Evolutionary conservation across 2,888 invertebrate genomes (phyloP), one percentile per base, ranked within the genome.

Genomic region (Heteromurus nitidus): DNA sequence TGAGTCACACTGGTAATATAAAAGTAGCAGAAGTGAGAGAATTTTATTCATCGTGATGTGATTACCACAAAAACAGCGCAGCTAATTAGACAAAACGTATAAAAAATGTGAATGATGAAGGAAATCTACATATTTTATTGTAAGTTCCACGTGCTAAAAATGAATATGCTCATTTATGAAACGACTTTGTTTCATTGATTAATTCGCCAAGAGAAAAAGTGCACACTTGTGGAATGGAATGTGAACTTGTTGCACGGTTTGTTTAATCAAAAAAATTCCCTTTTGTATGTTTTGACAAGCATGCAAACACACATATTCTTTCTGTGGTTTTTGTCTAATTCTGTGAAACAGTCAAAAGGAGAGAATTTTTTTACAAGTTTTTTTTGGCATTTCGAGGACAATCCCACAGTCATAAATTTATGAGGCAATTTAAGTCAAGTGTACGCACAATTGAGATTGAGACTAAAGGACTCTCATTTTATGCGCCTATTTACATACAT

Each of bases 381-480:
- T 55, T 24, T 3, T 55, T 55, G 55, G 55, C 55, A 55, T 55
- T 55, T 55, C 55, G 60, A 60, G 60, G 60, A 60, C 60, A 20
- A 18, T 28, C 3, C 7, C 3, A 16, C n/a, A 13, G 22, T 60
- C 55, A 55, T 22, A 11, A 22, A 7, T 53, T n/a, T n/a, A n/a
- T n/a, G n/a, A n/a, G n/a, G 53, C 22, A 53, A 53, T 53, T 20
- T 20, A 47, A 47, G 3, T 18, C 22, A 22, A 22, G 53, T 47
- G 3, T 47, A n/a, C 13, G 18, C 47, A 47, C n/a, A 9, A 11
- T 11, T 47, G n/a, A 11, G 13, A 11, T 47, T 11, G 47, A 11
- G 5, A 9, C 36, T 36, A 9, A 13, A 36, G 7, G 36, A 9
- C 5, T 36, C 7, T 36, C 13, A 9, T 36, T 36, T 5, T 13